These are phyloP conservation scores for Polymixis lichenea DNA, from an alignment of 2,888 invertebrate species.

Conservation along the genomic window DNA sequence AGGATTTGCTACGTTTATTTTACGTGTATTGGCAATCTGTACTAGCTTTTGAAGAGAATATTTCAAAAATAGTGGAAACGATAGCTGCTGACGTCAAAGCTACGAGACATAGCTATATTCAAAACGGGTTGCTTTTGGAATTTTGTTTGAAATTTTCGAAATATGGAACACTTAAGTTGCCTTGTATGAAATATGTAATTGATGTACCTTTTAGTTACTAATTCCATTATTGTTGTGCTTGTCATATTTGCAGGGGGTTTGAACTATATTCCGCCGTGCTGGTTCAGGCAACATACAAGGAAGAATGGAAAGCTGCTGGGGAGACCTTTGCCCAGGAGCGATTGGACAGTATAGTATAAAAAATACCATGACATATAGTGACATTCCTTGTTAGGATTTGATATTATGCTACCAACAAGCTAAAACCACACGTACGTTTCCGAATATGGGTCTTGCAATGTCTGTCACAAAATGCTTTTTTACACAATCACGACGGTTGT, in stretches of 20 bases:
- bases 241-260: no score
- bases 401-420: not conserved
- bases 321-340: no score
- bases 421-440: not conserved
- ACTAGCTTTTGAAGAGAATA: slow-evolving; percentile 33
- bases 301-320: no score
- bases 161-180: not conserved
- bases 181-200: not conserved
- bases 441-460: not conserved
- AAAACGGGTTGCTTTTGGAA: slow-evolving; percentile 17
- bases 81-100: slow-evolving; percentile 36
- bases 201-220: not conserved
- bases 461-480: not conserved
- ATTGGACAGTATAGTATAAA: no score
- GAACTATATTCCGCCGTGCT: no score
- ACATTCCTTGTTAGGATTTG: not conserved
- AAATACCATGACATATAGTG: no score
- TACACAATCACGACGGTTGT: not conserved
- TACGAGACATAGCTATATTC: slow-evolving; percentile 1
- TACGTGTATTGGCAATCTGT: slow-evolving; percentile 54
- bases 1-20: slow-evolving; percentile 49
- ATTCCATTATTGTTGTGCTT: no score
- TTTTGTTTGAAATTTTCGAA: not conserved
- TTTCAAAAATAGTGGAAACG: slow-evolving; percentile 47
- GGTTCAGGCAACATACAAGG: no score